Evolutionary conservation across 2,113 vertebrate species (phyloP).

Genomic region (Alectura lathami): DNA sequence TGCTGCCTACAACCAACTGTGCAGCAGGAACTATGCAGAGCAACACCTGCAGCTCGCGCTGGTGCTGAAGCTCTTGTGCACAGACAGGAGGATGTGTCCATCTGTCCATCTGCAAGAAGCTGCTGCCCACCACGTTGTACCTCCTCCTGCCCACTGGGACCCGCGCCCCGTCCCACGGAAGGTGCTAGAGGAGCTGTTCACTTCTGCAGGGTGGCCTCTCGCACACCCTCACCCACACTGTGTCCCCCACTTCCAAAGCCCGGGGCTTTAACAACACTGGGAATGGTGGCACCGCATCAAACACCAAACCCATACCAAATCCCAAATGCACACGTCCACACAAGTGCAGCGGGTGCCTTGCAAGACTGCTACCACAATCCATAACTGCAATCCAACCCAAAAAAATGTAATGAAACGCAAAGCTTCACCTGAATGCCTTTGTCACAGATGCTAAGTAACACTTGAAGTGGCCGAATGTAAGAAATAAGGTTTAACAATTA

Average conservation of each 20-base stretch:
- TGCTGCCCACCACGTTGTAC: background rate
- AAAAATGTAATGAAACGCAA: background rate
- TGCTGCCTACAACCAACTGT: background rate
- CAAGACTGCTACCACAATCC: background rate
- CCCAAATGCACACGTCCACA: accelerated
- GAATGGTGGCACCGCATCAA: background rate
- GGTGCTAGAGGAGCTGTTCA: too few relatives aligned
- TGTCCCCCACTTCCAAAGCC: background rate
- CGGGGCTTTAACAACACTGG: accelerated
- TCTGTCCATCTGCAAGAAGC: background rate
- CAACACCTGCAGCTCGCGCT: accelerated
- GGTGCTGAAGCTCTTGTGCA: background rate
- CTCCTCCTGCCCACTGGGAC: background rate
- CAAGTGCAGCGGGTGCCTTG: background rate
- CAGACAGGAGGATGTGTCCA: background rate
- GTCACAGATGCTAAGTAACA: background rate
- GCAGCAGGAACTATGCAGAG: background rate
- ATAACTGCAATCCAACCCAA: background rate
- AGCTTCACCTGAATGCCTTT: background rate
- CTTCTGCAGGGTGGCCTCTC: background rate
- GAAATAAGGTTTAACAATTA: background rate
- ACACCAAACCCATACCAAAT: background rate
- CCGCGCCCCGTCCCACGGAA: accelerated
- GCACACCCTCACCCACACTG: background rate
- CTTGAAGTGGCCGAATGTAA: background rate